Base-by-base conservation (phyloP, 1,140 invertebrate species). In the Meteorus sp. region DNA sequence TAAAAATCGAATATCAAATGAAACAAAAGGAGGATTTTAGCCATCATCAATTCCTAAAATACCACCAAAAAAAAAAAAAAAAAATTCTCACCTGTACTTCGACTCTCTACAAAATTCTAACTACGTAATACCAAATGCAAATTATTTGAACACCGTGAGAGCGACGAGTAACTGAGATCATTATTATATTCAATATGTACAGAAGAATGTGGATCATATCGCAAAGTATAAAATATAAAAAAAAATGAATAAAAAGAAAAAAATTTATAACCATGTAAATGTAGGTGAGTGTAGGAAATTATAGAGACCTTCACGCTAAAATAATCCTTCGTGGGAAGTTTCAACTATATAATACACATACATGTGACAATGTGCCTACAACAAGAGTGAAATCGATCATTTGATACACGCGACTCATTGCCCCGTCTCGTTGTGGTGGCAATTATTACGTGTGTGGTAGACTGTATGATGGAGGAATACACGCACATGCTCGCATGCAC, bases 321-420 rank as follows among this genome's bases (percentile, higher is more conserved):
- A 58, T 58, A 20, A 51, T 58, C 51, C 9, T 27, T 19, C 47
- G 56, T 58, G 56, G 47, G 56, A 58, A 58, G 27, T 13, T 25
- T 54, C 2, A 31, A 2, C 5, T 52, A n/a, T 4, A 3, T 2
- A 33, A 33, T 13, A 19, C 31, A 48, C 1, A 23, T 20, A 9
- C 3, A 43, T n/a, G n/a, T n/a, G n/a, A n/a, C 22, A 5, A 48
- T 43, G 22, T 23, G 22, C 19, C 22, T 15, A 55, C 35, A 17
- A 51, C 22, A 27, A 5, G 15, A 25, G 25, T 53, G 51, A 55
- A 55, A 55, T 55, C 52, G 52, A 55, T 55, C 39, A 39, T 43
- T 25, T n/a, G 9, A 55, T 44, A 55, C 37, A 37, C 37, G 22
- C 20, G 37, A 55, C 15, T 22, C 19, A 9, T 17, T 11, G 33